A percentile compares a stretch with the other conserved stretches of the same genome.
Evolutionary conservation across 37 sponge, comb jelly and placozoan genomes (phyloP).

Genomic region (Chondrosia reniformis): DNA sequence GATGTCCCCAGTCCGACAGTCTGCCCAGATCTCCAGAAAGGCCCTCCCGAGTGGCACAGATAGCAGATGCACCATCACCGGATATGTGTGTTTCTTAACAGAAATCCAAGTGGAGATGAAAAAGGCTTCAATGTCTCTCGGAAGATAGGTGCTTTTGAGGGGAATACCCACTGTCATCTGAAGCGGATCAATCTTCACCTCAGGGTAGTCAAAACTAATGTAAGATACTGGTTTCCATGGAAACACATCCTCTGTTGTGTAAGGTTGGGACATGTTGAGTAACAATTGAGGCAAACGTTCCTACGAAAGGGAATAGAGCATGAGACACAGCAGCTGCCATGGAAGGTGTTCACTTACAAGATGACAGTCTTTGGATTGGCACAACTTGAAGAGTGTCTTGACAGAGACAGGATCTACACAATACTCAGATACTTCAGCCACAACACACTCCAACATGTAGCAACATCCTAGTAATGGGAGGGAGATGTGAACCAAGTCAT

Average conservation of each 20-base stretch:
- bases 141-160: conserved; percentile 20
- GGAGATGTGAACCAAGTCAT: background rate
- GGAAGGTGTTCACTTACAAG: background rate
- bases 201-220: conserved; percentile 41
- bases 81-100: conserved; percentile 47
- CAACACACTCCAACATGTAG: background rate
- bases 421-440: background rate
- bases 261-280: conserved; percentile 25
- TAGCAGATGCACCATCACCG: conserved; percentile 41
- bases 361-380: conserved; percentile 4
- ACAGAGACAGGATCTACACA: background rate
- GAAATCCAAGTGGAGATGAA: conserved; percentile 67
- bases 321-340: background rate
- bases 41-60: conserved; percentile 26
- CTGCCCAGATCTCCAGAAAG: conserved; percentile 65
- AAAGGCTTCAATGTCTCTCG: conserved; percentile 13
- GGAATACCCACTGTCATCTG: conserved; percentile 15
- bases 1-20: conserved; percentile 57
- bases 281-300: conserved; percentile 36
- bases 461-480: conserved; percentile 26
- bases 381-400: background rate
- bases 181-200: background rate
- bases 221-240: conserved; percentile 48
- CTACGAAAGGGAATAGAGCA: conserved; percentile 18
- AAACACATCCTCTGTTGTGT: background rate